phyloP scores from a whole-genome alignment of 2,797 vertebrate species.

The Sebastes kiyomatsui region DNA sequence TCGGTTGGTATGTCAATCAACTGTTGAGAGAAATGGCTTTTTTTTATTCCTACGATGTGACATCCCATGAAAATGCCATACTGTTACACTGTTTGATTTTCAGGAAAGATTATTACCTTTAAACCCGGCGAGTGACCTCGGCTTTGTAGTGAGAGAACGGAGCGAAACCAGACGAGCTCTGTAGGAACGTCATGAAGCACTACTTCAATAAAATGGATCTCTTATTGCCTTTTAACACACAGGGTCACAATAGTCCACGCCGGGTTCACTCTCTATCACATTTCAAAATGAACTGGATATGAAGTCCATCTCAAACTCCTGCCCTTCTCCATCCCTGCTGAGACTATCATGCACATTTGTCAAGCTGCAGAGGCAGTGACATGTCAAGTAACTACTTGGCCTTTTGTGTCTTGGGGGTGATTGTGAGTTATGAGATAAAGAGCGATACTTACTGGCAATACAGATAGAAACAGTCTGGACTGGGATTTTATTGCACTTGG shows the following conservation, averaged over 20 bases:
- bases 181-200: slow-evolving; percentile 48
- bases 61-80: slow-evolving; percentile 45
- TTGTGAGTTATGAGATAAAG: slow-evolving; percentile 76
- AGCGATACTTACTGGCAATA: slow-evolving; percentile 42
- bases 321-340: slow-evolving; percentile 42
- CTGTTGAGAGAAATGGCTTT: slow-evolving; percentile 48
- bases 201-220: slow-evolving; percentile 62
- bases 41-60: slow-evolving; percentile 41
- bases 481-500: slow-evolving; percentile 26
- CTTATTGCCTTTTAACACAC: slow-evolving; percentile 68
- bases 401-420: slow-evolving; percentile 64
- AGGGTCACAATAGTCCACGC: slow-evolving; percentile 48
- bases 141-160: slow-evolving; percentile 19
- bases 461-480: slow-evolving; percentile 28
- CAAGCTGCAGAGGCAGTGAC: slow-evolving; percentile 55
- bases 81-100: slow-evolving; percentile 62
- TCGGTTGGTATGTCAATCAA: slow-evolving; percentile 68
- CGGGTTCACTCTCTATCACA: slow-evolving; percentile 66
- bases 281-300: slow-evolving; percentile 77
- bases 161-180: slow-evolving; percentile 30
- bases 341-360: slow-evolving; percentile 70
- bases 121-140: slow-evolving; percentile 16
- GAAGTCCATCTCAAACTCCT: slow-evolving; percentile 62
- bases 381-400: slow-evolving; percentile 71
- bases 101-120: slow-evolving; percentile 51